These are phyloP conservation scores for Epizoanthus fatuus DNA, from an alignment of 92 coral and sea anemone species.

Conservation along the genomic window DNA sequence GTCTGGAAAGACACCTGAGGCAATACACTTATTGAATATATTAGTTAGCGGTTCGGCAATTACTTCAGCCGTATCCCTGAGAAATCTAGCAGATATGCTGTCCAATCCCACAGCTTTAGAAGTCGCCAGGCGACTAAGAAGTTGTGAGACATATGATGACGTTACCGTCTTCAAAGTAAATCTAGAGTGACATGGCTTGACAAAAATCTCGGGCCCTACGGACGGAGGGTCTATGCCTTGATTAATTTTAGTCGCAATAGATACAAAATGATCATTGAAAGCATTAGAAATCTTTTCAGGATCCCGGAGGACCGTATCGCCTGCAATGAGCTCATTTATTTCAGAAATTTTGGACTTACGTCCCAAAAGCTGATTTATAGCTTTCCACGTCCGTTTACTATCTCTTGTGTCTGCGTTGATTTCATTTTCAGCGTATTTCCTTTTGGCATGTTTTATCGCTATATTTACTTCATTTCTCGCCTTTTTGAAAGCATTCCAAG, in stretches of 20 bases:
- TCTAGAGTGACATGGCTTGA: slow-evolving; percentile 17
- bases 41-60: slow-evolving; percentile 40
- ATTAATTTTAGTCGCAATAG: slow-evolving; percentile 33
- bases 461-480: slow-evolving; percentile 37
- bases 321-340: slow-evolving; percentile 22
- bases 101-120: slow-evolving; percentile 33
- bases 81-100: slow-evolving; percentile 32
- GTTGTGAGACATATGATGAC: slow-evolving; percentile 32
- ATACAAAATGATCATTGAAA: slow-evolving; percentile 41
- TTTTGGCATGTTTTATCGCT: slow-evolving; percentile 31
- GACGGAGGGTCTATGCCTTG: slow-evolving; percentile 18
- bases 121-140: slow-evolving; percentile 13
- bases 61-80: slow-evolving; percentile 32
- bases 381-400: slow-evolving; percentile 44
- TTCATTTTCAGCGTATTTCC: slow-evolving; percentile 17
- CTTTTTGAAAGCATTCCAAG: slow-evolving; percentile 21
- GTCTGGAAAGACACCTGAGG: slow-evolving; percentile 36
- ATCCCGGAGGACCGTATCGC: slow-evolving; percentile 3
- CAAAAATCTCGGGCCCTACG: slow-evolving; percentile 9
- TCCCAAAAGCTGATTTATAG: slow-evolving; percentile 18
- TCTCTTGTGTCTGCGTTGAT: slow-evolving; percentile 18
- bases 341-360: slow-evolving; percentile 31
- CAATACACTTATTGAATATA: slow-evolving; percentile 23
- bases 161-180: slow-evolving; percentile 28
- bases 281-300: slow-evolving; percentile 37